These are phyloP conservation scores for Pinna nobilis DNA, from an alignment of 1,140 invertebrate genomes.

Conservation along the genomic window DNA sequence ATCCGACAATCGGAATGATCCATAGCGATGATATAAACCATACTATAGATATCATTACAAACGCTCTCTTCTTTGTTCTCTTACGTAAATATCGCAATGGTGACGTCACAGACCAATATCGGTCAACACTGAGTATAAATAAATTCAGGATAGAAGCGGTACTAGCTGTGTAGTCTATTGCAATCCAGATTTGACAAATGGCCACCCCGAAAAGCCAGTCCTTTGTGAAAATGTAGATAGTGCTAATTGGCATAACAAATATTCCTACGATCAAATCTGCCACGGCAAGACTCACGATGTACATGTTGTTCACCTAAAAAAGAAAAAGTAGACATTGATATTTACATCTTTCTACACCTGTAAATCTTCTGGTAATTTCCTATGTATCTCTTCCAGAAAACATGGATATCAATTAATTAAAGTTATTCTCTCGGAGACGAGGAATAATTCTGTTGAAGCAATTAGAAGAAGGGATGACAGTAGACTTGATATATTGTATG, in stretches of 20 bases:
- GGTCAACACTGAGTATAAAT: constrained; percentile 76
- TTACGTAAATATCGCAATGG: constrained; percentile 79
- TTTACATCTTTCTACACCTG: neutral
- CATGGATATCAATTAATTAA: too few species aligned
- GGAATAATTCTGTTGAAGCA: too few species aligned
- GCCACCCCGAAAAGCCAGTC: constrained; percentile 78
- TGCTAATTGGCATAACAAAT: constrained; percentile 81
- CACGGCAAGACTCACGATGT: constrained; percentile 81
- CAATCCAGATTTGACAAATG: constrained; percentile 76
- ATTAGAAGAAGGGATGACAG: too few species aligned
- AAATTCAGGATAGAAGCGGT: constrained; percentile 82
- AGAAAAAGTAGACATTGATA: constrained; percentile 27
- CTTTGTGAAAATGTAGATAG: constrained; percentile 79
- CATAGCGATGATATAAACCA: constrained; percentile 77
- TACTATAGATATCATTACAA: constrained; percentile 76
- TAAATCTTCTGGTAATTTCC: too few species aligned
- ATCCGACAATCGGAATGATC: constrained; percentile 77
- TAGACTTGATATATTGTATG: too few species aligned
- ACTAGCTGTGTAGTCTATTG: constrained; percentile 80
- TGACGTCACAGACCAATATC: constrained; percentile 78
- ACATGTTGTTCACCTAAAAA: constrained; percentile 80
- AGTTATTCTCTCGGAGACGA: too few species aligned
- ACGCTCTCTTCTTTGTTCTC: constrained; percentile 78
- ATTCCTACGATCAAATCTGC: constrained; percentile 81
- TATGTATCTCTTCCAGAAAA: too few species aligned